Conservation (phyloP, 23 tunicate genomes). For the Pegea sp. region DNA sequence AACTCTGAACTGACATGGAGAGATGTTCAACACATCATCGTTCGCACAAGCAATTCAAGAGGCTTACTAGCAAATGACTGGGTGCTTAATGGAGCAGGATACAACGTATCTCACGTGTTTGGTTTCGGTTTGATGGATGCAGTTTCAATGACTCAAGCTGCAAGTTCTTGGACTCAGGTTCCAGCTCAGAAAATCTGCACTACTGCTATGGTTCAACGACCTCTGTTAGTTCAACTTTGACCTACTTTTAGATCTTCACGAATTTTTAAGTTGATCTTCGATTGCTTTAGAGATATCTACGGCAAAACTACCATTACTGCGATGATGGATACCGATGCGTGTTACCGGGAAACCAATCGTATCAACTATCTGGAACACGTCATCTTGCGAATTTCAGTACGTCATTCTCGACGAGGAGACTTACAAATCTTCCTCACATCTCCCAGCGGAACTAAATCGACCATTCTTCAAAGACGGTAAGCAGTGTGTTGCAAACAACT, state of each 20-base stretch:
- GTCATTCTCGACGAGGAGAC: constrained; percentile 46
- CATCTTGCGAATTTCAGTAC: constrained; percentile 36
- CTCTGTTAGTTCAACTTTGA: no score
- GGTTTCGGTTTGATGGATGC: constrained; percentile 96
- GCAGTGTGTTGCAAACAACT: constrained; percentile 7
- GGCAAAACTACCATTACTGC: constrained; percentile 1
- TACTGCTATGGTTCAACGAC: constrained; percentile 1
- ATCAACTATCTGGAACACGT: constrained; percentile 77
- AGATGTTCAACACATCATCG: constrained; percentile 92
- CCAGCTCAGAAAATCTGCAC: constrained; percentile 63
- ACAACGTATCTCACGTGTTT: constrained; percentile 82
- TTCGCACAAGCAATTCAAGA: constrained; percentile 38
- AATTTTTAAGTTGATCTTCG: neutral
- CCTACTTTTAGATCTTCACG: no score
- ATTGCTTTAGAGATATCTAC: neutral
- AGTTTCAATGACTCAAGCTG: constrained; percentile 31
- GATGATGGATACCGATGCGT: constrained; percentile 35
- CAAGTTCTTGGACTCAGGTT: constrained; percentile 49
- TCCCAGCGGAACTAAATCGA: constrained; percentile 75
- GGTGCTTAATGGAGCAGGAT: constrained; percentile 79
- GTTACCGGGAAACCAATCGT: constrained; percentile 32
- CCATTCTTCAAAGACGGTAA: constrained; percentile 59
- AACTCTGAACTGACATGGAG: constrained; percentile 76
- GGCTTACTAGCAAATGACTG: constrained; percentile 49
- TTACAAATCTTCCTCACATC: constrained; percentile 53